Base-by-base conservation (phyloP, 1,140 invertebrate species). In the Chelonus insularis region DNA sequence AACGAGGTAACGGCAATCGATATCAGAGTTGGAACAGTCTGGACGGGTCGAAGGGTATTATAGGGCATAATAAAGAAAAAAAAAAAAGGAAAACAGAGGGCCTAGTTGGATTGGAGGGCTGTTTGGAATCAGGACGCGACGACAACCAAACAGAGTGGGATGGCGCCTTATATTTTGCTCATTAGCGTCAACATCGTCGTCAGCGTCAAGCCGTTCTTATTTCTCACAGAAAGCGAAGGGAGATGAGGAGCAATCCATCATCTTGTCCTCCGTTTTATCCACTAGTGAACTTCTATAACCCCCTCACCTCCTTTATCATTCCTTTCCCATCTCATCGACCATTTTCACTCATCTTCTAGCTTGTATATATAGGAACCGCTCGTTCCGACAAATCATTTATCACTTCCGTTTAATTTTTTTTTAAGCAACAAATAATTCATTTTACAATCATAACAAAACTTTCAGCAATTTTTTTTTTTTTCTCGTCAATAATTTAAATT, bases 101-200 rank as follows among this genome's bases (percentile, higher is more conserved):
- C 18, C 12, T 37, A 36, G 32, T 29, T 54, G 37, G 50, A 59
- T 29, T 63, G 21, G 32, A 32, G 29, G 23, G 11, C 9, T 48
- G 18, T 48, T 20, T 23, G n/a, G 18, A 48, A 21, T 9, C 7
- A 48, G 45, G 45, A 48, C 45, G 9, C 45, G 21, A 48, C 45
- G 45, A 25, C 45, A 32, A 59, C 52, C 48, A 37, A 39, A 21
- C 60, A 54, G 16, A 45, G 58, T 58, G 47, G 54, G 71, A 75
- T 73, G 75, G 74, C 72, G 75, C 71, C 78, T 80, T 76, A 79
- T 78, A 78, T 79, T 81, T 81, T 79, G 77, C 78, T 80, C 77
- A 79, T 80, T 80, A 81, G 79, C 76, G 78, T 79, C 74, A 77
- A 75, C 74, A 72, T 72, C 74, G 75, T 77, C 75, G 76, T 73